A percentile compares a stretch with the other conserved stretches of the same genome.
These are phyloP conservation scores for Prunella strophiata DNA, from an alignment of 2,797 vertebrate species.

Conservation along the genomic window DNA sequence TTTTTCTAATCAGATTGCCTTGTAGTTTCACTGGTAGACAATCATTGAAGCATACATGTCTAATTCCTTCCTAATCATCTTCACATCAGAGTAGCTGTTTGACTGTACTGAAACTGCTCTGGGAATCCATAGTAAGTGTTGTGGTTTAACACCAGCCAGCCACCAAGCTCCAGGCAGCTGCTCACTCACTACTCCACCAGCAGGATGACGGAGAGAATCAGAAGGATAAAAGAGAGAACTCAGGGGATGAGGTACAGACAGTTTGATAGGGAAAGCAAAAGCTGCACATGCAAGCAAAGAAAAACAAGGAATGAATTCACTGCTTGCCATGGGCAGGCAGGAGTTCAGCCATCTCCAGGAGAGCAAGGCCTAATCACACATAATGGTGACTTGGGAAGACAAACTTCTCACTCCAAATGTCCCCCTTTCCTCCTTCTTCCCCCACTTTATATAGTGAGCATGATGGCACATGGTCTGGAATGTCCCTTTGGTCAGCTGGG, in stretches of 20 bases:
- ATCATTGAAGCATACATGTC: not conserved
- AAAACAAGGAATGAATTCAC: not conserved
- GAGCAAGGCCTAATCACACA: accelerated
- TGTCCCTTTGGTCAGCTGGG: not conserved
- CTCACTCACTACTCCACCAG: not conserved
- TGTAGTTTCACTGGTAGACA: not conserved
- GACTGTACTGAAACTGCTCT: not conserved
- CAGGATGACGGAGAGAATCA: not conserved
- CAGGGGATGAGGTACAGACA: not conserved
- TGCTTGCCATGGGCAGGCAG: not conserved
- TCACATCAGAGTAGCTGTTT: not conserved
- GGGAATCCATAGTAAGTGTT: not conserved
- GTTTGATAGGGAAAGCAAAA: not conserved
- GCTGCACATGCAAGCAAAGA: accelerated
- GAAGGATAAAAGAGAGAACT: not conserved
- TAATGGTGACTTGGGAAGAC: not conserved
- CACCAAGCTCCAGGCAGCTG: not conserved
- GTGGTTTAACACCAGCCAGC: not conserved
- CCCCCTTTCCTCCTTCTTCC: no score
- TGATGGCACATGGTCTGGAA: not conserved
- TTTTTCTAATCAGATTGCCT: not conserved
- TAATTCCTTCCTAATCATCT: not conserved
- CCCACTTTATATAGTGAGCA: no score
- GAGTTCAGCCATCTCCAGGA: not conserved
- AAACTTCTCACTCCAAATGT: not conserved